A percentile compares a stretch with the other conserved stretches of the same genome.
Conservation (phyloP, 2,888 invertebrate species). For the Aporophyla lueneburgensis region DNA sequence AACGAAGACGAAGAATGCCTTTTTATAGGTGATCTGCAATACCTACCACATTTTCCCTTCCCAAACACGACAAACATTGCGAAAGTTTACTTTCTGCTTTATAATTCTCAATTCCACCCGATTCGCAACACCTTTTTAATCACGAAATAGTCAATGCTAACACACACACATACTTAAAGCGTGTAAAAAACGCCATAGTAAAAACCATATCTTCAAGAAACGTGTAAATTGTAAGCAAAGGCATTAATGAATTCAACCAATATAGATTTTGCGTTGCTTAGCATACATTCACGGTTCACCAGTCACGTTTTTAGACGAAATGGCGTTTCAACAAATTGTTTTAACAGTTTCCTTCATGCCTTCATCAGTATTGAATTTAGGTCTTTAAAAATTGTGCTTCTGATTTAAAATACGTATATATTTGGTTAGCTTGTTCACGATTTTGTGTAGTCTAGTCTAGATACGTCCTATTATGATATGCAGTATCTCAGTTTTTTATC, state of each 20-base stretch:
- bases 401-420: not conserved
- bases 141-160: not conserved
- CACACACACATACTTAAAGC: not conserved
- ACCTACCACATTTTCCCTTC: not conserved
- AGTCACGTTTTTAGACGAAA: constrained; percentile 53
- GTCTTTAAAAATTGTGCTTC: constrained; percentile 17
- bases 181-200: not conserved
- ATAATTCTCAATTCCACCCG: not conserved
- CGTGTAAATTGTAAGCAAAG: constrained; percentile 35
- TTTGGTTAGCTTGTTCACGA: not conserved
- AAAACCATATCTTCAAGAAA: constrained; percentile 27
- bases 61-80: not conserved
- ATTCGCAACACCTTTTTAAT: not conserved
- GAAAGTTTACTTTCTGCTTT: not conserved
- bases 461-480: not conserved
- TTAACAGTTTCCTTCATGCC: constrained; percentile 45
- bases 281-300: constrained; percentile 57
- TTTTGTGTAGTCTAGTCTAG: not conserved
- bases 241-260: constrained; percentile 48
- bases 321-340: constrained; percentile 50
- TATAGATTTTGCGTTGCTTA: constrained; percentile 50
- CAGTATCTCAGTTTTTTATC: not conserved
- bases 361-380: constrained; percentile 17
- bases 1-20: not conserved
- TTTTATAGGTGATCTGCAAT: not conserved